Base-by-base conservation (phyloP, 2,113 vertebrate species). In the Otocyon megalotis region DNA sequence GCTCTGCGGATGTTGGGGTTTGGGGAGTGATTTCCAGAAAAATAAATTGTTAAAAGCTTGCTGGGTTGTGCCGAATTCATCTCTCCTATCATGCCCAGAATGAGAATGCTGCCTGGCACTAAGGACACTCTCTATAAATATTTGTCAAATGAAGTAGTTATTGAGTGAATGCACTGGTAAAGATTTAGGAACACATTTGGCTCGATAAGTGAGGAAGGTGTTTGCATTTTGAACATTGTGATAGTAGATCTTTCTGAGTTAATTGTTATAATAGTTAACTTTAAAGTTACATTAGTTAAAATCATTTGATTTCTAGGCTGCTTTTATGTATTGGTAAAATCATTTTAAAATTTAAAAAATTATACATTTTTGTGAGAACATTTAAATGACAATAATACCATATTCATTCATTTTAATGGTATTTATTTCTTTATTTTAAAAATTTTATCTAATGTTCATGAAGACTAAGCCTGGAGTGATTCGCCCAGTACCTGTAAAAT, bases 381-480 rank as follows among this genome's bases (percentile, higher is more conserved):
- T 53, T 95, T 80, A 43, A 71, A 35, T 96, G 15, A 71, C 30
- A 87, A 93, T 0, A 95, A 82, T 63, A 86, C 30, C 56, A 48
- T 35, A 63, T 16, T 89, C 83, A 76, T 92, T 96, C 65, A 82
- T 86, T 96, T 91, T 65, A 96, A 94, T 63, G 71, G 56, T 90
- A 37, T 97, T 80, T 50, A 20, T 95, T 71, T 94, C 17, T 96
- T 81, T 96, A 37, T 96, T 98, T 62, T 72, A 26, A 5, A 84
- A 28, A 65, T 30, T 16, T 71, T 43, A 82, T 87, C n/a, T 96
- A 16, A 84, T 53, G 20, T 60, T 92, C 53, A 72, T 98, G 79
- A 98, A 99, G 99, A 99, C 99, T 28, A 99, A 99, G 97, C 99
- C 99, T 56, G 99, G 99, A 96, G 99, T 99, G 43, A 99, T 99